Evolutionary conservation across 2,113 vertebrate genomes (phyloP), one percentile per base, ranked within the genome.

Genomic region (Gopherus flavomarginatus): DNA sequence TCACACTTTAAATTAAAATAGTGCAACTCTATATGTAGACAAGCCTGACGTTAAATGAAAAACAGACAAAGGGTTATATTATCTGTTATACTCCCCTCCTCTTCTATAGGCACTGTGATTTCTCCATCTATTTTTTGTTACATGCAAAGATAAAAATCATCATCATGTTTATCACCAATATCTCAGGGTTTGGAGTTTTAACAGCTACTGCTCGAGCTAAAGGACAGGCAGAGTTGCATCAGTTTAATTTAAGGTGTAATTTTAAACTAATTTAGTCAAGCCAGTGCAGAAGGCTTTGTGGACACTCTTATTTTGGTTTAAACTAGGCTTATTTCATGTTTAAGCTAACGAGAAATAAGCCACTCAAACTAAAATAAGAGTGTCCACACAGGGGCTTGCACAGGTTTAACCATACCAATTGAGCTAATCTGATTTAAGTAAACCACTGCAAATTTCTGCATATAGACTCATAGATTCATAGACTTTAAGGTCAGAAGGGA

Each of bases 161-260:
- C n/a, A 94, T 75, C 35, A 6, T 42, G 12, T 42, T 77, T 38
- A 38, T 77, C 72, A 77, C 38, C 19, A 44, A 44, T 11, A 77
- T 12, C 42, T 77, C 22, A 12, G 72, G 42, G 72, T 75, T 42
- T 42, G 38, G 17, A 44, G 72, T 42, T 22, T 42, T 21, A 42
- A 35, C 38, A 42, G 42, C 62, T 50, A 6, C 0, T 1, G 75
- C 56, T 56, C 29, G 49, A 0, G 0, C 72, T 54, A 49, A 52
- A 86, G 16, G 79, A 19, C 56, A 6, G 16, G 42, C 22, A 90
- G 86, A 69, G 5, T 13, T 62, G 24, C 3, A 14, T 16, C 86
- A 29, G 6, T 69, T 65, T 62, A 57, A 42, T 0, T 87, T 62
- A 50, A 93, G 83, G 80, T 65, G 7, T 47, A 91, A 69, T 16